phyloP scores from a whole-genome alignment of 2,113 vertebrate genomes.

The Tupaia tana region DNA sequence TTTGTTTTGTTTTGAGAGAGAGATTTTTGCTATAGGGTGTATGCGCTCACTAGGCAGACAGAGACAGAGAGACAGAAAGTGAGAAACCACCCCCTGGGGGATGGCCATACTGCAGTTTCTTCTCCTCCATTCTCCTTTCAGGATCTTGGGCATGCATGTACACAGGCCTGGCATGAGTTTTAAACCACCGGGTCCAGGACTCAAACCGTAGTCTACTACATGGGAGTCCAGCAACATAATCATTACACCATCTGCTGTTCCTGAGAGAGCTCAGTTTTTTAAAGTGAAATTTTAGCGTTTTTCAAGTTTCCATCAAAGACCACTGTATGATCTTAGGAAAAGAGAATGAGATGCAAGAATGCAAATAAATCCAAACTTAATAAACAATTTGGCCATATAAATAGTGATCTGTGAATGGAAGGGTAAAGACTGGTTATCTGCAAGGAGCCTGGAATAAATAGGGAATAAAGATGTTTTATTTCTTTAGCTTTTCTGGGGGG shows the following conservation, averaged over 20 bases:
- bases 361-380: slow-evolving; percentile 44
- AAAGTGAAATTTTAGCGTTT: slow-evolving; percentile 16
- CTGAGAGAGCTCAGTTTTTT: slow-evolving; percentile 4
- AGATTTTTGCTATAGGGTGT: too few species aligned
- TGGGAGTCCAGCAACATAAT: too few species aligned
- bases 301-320: slow-evolving; percentile 59
- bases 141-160: too few species aligned
- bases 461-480: slow-evolving; percentile 19
- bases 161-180: too few species aligned
- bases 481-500: not conserved
- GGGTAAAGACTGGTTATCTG: not conserved
- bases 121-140: too few species aligned
- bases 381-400: not conserved
- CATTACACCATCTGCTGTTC: too few species aligned
- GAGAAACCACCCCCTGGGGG: too few species aligned
- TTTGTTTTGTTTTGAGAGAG: not conserved
- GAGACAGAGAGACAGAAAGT: too few species aligned
- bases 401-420: slow-evolving; percentile 27
- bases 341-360: slow-evolving; percentile 41
- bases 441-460: slow-evolving; percentile 19
- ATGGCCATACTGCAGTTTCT: too few species aligned
- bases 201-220: too few species aligned
- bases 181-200: too few species aligned
- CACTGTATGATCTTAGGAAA: not conserved
- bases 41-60: too few species aligned